Conservation (phyloP, 2,888 invertebrate species). For the Callyntrura sp. region DNA sequence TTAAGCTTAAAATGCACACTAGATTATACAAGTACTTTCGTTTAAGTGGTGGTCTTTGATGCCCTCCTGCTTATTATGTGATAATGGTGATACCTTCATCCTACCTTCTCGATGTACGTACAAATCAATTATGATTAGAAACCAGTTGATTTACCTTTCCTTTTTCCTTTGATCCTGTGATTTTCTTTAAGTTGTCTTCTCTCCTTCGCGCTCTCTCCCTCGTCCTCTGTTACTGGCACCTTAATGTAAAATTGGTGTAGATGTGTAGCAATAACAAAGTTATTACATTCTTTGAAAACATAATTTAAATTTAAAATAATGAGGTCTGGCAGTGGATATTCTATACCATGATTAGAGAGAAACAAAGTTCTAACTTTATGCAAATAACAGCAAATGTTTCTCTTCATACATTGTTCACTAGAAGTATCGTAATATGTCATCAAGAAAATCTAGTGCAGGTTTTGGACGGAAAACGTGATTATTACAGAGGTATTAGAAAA, state of each 20-base stretch:
- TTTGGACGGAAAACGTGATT: too few relatives aligned
- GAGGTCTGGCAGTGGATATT: neutral
- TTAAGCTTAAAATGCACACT: constrained; percentile 45
- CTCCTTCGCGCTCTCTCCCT: neutral
- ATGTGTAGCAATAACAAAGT: constrained; percentile 7
- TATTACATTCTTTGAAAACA: neutral
- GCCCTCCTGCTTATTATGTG: constrained; percentile 40
- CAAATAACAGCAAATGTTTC: neutral
- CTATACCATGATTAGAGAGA: neutral
- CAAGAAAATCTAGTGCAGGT: too few relatives aligned
- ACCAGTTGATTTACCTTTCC: constrained; percentile 60
- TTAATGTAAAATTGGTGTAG: constrained; percentile 1
- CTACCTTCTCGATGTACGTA: constrained; percentile 9
- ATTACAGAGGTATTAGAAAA: too few relatives aligned
- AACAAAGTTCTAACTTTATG: neutral
- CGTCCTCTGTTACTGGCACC: neutral
- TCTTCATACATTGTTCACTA: neutral
- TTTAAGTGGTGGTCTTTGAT: constrained; percentile 31
- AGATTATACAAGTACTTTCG: constrained; percentile 44
- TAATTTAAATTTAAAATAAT: constrained; percentile 35
- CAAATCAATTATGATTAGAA: constrained; percentile 65
- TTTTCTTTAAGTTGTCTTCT: neutral
- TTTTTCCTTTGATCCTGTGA: constrained; percentile 17
- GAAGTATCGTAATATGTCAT: neutral
- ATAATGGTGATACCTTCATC: constrained; percentile 53